These are phyloP conservation scores for Palaemon carinicauda DNA, from an alignment of 1,140 invertebrate species.

Conservation along the genomic window DNA sequence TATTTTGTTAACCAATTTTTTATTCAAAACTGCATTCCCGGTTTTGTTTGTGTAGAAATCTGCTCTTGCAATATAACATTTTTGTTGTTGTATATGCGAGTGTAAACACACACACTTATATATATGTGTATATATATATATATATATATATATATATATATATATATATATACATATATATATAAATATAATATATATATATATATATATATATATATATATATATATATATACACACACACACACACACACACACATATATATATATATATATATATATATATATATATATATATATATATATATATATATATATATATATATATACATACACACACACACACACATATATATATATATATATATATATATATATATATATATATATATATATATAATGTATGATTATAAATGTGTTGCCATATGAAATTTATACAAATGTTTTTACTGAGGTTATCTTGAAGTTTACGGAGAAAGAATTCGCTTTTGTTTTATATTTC, in stretches of 20 bases:
- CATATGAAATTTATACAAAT: too few relatives aligned
- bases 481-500: too few relatives aligned
- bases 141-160: background rate
- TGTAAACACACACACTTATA: too few relatives aligned
- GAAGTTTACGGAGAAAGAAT: too few relatives aligned
- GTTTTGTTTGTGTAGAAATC: too few relatives aligned
- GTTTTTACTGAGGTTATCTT: too few relatives aligned
- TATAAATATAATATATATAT: background rate
- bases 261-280: conserved; percentile 4
- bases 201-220: background rate
- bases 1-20: too few relatives aligned
- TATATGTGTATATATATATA: too few relatives aligned
- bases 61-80: too few relatives aligned
- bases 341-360: background rate
- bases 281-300: conserved; percentile 4
- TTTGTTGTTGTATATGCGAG: too few relatives aligned
- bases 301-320: conserved; percentile 5
- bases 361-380: background rate
- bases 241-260: background rate
- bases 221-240: background rate
- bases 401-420: too few relatives aligned
- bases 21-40: too few relatives aligned
- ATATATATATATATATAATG: background rate
- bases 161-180: background rate
- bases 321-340: background rate